Conservation (phyloP, 1,140 invertebrate species). For the Dendrolimus kikuchii region DNA sequence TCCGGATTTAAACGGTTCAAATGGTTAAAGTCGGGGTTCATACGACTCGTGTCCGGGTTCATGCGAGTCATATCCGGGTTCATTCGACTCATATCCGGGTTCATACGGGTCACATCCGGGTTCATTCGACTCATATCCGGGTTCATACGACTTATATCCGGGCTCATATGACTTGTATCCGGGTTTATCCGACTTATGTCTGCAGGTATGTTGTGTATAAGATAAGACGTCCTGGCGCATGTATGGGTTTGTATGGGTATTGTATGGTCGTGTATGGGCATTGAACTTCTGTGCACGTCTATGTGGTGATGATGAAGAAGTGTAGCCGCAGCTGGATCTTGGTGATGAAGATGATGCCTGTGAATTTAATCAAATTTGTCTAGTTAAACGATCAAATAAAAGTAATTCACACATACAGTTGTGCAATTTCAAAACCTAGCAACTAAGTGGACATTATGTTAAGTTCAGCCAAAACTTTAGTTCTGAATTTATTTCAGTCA, state of each 20-base stretch:
- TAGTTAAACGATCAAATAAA: too few species aligned
- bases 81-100: conserved; percentile 29
- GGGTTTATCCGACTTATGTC: conserved; percentile 15
- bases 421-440: too few species aligned
- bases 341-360: conserved; percentile 58
- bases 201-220: conserved; percentile 29
- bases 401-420: too few species aligned
- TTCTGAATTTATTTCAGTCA: too few species aligned
- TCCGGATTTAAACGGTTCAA: conserved; percentile 29
- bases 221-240: conserved; percentile 43
- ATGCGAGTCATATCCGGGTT: conserved; percentile 34
- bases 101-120: conserved; percentile 27
- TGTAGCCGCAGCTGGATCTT: conserved; percentile 55
- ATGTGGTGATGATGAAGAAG: conserved; percentile 61
- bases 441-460: too few species aligned
- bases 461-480: too few species aligned
- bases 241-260: conserved; percentile 35
- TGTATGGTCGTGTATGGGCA: conserved; percentile 35
- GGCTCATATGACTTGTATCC: conserved; percentile 14
- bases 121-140: conserved; percentile 19
- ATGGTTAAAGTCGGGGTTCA: conserved; percentile 19
- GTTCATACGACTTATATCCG: conserved; percentile 25
- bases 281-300: conserved; percentile 42
- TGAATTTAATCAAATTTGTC: conserved; percentile 8
- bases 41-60: conserved; percentile 26